These are phyloP conservation scores for Solenopsis fugax DNA, from an alignment of 1,140 invertebrate species.

Conservation along the genomic window DNA sequence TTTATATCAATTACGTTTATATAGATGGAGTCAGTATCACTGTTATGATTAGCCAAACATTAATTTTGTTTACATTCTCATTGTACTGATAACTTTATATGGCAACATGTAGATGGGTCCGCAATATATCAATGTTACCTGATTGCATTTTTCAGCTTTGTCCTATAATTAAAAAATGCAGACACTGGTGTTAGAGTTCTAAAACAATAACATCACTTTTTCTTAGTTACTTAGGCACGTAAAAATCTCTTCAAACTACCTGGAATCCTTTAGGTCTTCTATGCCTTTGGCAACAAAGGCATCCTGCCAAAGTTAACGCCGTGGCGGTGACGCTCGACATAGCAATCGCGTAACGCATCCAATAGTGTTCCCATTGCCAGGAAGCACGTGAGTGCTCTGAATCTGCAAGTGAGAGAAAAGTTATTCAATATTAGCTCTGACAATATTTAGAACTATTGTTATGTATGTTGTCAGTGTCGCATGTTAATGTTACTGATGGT, in stretches of 20 bases:
- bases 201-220: conserved; percentile 10
- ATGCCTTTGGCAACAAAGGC: conserved; percentile 83
- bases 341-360: conserved; percentile 80
- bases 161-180: conserved; percentile 78
- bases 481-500: neutral
- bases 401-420: conserved; percentile 70
- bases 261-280: conserved; percentile 83
- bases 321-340: conserved; percentile 79
- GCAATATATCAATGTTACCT: conserved; percentile 73
- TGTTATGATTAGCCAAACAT: neutral
- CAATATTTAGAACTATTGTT: neutral
- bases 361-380: conserved; percentile 81
- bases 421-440: conserved; percentile 25
- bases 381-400: conserved; percentile 51
- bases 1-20: neutral
- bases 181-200: conserved; percentile 45
- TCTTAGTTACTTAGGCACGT: neutral
- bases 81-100: neutral
- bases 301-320: conserved; percentile 82
- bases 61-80: conserved; percentile 19
- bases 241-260: conserved; percentile 72
- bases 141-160: conserved; percentile 77
- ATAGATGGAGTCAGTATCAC: neutral
- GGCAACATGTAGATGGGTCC: conserved; percentile 33
- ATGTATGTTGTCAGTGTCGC: neutral